Evolutionary conservation across 2,888 invertebrate genomes (phyloP).

Genomic region (Hartigia nigra): DNA sequence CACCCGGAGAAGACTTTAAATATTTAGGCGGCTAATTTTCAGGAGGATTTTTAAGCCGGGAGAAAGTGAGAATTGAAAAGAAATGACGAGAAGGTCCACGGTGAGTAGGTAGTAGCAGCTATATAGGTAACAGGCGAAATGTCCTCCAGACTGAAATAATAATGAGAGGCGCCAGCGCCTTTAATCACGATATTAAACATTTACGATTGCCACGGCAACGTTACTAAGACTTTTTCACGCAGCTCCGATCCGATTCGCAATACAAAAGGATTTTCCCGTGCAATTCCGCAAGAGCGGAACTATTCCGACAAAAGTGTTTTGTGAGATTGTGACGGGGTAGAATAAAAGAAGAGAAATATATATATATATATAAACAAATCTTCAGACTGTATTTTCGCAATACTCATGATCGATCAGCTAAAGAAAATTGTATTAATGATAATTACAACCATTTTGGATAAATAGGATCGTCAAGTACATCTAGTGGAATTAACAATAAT

Average conservation of each 20-base stretch:
- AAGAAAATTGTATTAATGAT: neutral
- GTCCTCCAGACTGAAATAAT: constrained; percentile 65
- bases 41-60: constrained; percentile 55
- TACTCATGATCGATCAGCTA: neutral
- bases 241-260: constrained; percentile 32
- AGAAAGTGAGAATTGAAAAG: constrained; percentile 60
- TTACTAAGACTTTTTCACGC: constrained; percentile 42
- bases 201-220: constrained; percentile 57
- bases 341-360: neutral
- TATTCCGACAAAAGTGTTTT: neutral
- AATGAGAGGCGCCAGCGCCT: constrained; percentile 64
- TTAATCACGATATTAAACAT: constrained; percentile 67
- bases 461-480: neutral
- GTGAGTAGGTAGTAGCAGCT: constrained; percentile 25
- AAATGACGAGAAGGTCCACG: constrained; percentile 41
- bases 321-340: neutral
- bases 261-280: constrained; percentile 5
- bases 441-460: neutral
- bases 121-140: constrained; percentile 45
- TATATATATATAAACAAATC: neutral
- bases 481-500: neutral
- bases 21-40: constrained; percentile 63
- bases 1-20: constrained; percentile 44
- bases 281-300: neutral
- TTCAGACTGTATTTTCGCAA: neutral